Percentiles rank a stretch among this genome's conserved stretches.
Conservation (phyloP, 2,888 invertebrate species). For the Caenorhabditis sp. region DNA sequence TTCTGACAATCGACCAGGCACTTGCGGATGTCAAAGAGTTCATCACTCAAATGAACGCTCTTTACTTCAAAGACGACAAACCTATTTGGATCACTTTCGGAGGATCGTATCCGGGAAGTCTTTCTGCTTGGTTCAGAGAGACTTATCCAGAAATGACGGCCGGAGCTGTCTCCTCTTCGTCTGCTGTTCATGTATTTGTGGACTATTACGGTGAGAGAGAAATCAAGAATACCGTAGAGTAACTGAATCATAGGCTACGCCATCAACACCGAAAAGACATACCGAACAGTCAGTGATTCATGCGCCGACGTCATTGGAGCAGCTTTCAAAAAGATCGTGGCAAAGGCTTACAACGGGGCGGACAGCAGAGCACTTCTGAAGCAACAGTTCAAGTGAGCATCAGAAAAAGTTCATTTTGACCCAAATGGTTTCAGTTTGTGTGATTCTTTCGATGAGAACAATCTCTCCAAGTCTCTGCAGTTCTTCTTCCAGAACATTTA, state of each 20-base stretch:
- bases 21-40: constrained; percentile 63
- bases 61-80: constrained; percentile 55
- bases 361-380: constrained; percentile 35
- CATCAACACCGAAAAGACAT: constrained; percentile 66
- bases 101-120: constrained; percentile 62
- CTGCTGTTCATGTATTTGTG: constrained; percentile 63
- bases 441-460: constrained; percentile 52
- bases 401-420: not conserved
- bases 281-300: constrained; percentile 41
- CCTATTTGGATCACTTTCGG: constrained; percentile 68
- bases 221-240: no score
- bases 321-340: constrained; percentile 55
- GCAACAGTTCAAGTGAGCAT: constrained; percentile 43
- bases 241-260: constrained; percentile 62
- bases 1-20: constrained; percentile 60
- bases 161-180: constrained; percentile 66
- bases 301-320: constrained; percentile 57
- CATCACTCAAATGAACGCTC: constrained; percentile 60
- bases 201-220: constrained; percentile 60
- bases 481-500: constrained; percentile 89
- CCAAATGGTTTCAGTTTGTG: constrained; percentile 51
- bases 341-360: constrained; percentile 51
- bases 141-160: constrained; percentile 64
- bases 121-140: constrained; percentile 64
- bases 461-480: constrained; percentile 80